phyloP scores from a whole-genome alignment of 2,888 invertebrate genomes.

The Chalcis sispes region DNA sequence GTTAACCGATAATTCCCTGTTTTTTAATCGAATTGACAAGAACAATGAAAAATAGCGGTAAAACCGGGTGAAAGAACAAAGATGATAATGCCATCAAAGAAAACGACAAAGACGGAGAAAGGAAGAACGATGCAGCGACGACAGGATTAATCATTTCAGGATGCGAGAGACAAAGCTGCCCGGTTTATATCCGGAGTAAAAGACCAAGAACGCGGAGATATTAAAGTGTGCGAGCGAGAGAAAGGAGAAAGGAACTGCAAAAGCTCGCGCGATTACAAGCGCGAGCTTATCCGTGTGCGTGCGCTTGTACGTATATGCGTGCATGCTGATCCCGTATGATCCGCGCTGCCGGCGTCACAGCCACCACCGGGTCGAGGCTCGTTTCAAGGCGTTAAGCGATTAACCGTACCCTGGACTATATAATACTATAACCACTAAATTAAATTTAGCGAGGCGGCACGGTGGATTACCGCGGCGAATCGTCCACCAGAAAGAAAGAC shows the following conservation, averaged over 20 bases:
- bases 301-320: constrained; percentile 39
- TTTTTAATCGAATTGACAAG: no score
- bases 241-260: not conserved
- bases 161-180: constrained; percentile 26
- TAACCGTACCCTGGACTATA: constrained; percentile 59
- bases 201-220: constrained; percentile 28
- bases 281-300: not conserved
- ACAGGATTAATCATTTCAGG: constrained; percentile 29
- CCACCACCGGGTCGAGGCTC: constrained; percentile 36
- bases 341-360: constrained; percentile 35
- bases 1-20: no score
- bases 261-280: no score
- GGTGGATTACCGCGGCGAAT: constrained; percentile 60
- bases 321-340: constrained; percentile 52
- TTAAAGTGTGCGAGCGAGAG: constrained; percentile 18
- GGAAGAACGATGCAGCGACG: not conserved
- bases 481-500: no score
- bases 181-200: no score
- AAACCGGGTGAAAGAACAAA: not conserved
- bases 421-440: constrained; percentile 70
- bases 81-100: no score
- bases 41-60: not conserved
- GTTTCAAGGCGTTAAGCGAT: constrained; percentile 68
- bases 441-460: constrained; percentile 66
- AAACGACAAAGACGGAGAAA: no score